Evolutionary conservation across 2,113 vertebrate species (phyloP), one percentile per base, ranked within the genome.

Genomic region (Bos javanicus): DNA sequence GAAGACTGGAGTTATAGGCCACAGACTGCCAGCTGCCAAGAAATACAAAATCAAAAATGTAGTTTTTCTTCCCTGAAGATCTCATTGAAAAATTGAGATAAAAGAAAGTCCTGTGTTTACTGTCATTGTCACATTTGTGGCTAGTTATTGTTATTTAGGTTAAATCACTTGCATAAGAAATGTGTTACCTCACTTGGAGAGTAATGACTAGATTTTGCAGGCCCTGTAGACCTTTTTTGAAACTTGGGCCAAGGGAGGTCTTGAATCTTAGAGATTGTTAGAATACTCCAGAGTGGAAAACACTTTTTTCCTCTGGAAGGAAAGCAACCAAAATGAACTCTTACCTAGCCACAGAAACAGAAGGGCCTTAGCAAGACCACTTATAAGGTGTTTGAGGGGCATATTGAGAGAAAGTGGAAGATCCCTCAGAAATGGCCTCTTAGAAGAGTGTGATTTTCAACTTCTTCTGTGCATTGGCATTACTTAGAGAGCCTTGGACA

Each of bases 21-120:
- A 89, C 62, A 46, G 91, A 90, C 88, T 96, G 87, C 57, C 95
- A 90, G 82, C 84, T 91, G 89, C 57, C 60, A 95, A 87, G 56
- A 97, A 92, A 94, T 93, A 43, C 14, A 93, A 95, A 97, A 98
- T 96, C 71, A 96, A 60, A 76, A 96, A 43, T 87, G 33, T 16
- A 60, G 36, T 76, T 88, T 96, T 95, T 93, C 52, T 54, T 83
- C 76, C 71, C 87, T 87, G 52, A 95, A 91, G 96, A 91, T 87
- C 56, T 97, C 95, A 97, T 97, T 97, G 96, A 97, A 97, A 97
- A 94, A 93, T 2, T 39, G 93, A 95, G 89, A 95, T 90, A 85
- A 98, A 98, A 96, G 93, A 11, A 78, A 96, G 52, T 94, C 15
- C 71, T 90, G 74, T 95, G 54, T 95, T 97, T 96, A 93, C 26